Conservation (phyloP, 2,113 vertebrate genomes). For the Panthera tigris region DNA sequence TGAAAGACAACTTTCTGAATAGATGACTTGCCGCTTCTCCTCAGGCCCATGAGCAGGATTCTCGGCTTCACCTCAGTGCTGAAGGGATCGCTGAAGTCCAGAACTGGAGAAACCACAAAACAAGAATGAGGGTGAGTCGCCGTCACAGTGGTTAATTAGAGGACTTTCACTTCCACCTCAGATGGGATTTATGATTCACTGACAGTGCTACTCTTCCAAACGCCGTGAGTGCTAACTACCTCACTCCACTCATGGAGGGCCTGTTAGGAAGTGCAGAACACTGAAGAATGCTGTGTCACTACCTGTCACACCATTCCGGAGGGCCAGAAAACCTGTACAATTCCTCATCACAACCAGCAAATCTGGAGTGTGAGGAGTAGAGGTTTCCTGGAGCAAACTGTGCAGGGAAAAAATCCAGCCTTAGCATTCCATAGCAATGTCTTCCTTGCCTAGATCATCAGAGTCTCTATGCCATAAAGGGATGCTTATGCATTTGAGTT, state of each 20-base stretch:
- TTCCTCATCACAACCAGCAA: not conserved
- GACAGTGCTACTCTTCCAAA: not conserved
- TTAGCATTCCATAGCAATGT: not conserved
- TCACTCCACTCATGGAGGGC: not conserved
- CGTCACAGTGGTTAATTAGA: constrained; percentile 34
- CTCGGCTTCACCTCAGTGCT: constrained; percentile 95
- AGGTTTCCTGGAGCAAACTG: not conserved
- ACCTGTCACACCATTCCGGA: not conserved
- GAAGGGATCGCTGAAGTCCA: constrained; percentile 92
- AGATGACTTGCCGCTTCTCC: constrained; percentile 95
- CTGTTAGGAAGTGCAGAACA: not conserved
- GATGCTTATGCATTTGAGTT: not conserved
- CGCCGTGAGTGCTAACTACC: not conserved
- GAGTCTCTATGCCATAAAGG: not conserved
- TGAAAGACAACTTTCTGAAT: constrained; percentile 98
- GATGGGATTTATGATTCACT: constrained; percentile 15
- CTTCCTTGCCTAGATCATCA: not conserved
- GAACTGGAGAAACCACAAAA: constrained; percentile 85
- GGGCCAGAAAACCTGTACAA: not conserved
- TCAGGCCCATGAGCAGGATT: constrained; percentile 95
- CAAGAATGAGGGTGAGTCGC: constrained; percentile 64
- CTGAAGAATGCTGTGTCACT: not conserved
- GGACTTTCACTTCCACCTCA: constrained; percentile 56
- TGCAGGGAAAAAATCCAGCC: not conserved
- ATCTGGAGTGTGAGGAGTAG: not conserved